Base-by-base conservation (phyloP, 2,888 invertebrate genomes). In the Idaea aversata region DNA sequence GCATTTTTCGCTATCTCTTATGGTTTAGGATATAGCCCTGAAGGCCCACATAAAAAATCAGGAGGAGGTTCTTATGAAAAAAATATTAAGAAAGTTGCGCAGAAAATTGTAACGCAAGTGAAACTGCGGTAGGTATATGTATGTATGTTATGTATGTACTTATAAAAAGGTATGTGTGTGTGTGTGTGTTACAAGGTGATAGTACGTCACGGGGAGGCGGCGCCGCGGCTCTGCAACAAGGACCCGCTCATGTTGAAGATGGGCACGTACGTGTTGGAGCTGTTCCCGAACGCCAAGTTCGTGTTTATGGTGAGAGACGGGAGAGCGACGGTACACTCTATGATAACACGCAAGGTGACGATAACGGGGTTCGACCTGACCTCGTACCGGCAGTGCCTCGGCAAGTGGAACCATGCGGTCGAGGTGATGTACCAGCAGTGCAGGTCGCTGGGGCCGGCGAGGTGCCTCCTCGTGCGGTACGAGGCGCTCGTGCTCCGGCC, bases 301-400 rank as follows among this genome's bases (percentile, higher is more conserved):
- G 94, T 99, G 78, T 97, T 99, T 90, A 99, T 99, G 98, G 96
- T 99, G 78, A 96, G 99, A 72, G 99, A 99, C 88, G 99, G 99
- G 35, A 95, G 99, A 72, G 99, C 99, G 70, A 99, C 99, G 34
- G 99, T 99, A 70, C 99, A 99, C 93, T 99, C 99, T 72, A 99
- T 99, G 86, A 99, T 99, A 84, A 97, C 97, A 63, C 94, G 99
- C 78, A 98, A 98, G 95, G 97, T 93, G 76, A 93, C 93, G 61
- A 97, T 98, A 81, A 97, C 97, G 15, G 99, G 99, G 61, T 99
- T 99, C 93, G 98, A 99, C 93, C 93, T 99, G 88, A 95, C 95
- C 76, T 97, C 96, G 88, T 99, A 98, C 92, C 95, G 98, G 70
- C 98, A 99, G 91, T 99, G 99, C 89, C 94, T 99, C 93, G 95